Percentiles rank a stretch among this genome's conserved stretches.
Conservation (phyloP, 2,797 vertebrate genomes). For the Euthynnus affinis region DNA sequence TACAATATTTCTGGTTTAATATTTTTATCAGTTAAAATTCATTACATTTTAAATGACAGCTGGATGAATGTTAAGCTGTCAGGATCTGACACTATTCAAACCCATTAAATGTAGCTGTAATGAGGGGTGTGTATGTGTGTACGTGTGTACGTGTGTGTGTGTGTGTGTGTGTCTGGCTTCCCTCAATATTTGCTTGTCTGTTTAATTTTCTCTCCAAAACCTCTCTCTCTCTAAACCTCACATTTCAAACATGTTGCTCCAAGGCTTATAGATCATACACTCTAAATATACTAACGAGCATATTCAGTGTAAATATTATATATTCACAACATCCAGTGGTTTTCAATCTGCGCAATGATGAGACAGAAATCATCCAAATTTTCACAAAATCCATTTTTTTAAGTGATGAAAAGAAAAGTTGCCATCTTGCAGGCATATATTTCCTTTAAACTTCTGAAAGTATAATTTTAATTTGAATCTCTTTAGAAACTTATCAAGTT, state of each 20-base stretch:
- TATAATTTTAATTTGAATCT: neutral
- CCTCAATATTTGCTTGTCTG: slow-evolving; percentile 10
- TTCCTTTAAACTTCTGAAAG: neutral
- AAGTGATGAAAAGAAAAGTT: neutral
- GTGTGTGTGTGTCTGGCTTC: neutral
- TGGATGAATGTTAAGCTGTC: slow-evolving; percentile 38
- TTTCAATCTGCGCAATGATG: too few species aligned
- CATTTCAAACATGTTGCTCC: neutral
- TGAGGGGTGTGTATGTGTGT: neutral
- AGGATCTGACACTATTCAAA: slow-evolving; percentile 29
- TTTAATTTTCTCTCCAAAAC: slow-evolving; percentile 14
- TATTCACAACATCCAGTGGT: neutral
- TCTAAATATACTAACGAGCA: slow-evolving; percentile 19
- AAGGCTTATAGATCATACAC: slow-evolving; percentile 20
- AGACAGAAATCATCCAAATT: neutral
- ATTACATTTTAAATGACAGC: slow-evolving; percentile 44
- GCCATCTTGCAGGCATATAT: neutral
- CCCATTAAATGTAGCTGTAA: slow-evolving; percentile 11
- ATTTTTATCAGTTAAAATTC: slow-evolving; percentile 39
- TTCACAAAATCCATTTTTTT: neutral
- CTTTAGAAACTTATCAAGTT: neutral
- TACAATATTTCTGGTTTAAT: slow-evolving; percentile 15
- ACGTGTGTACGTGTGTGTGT: neutral
- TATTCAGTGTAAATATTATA: slow-evolving; percentile 5
- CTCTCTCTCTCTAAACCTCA: slow-evolving; percentile 2